Evolutionary conservation across 2,797 vertebrate genomes (phyloP).

Genomic region (Pelodytes ibericus): DNA sequence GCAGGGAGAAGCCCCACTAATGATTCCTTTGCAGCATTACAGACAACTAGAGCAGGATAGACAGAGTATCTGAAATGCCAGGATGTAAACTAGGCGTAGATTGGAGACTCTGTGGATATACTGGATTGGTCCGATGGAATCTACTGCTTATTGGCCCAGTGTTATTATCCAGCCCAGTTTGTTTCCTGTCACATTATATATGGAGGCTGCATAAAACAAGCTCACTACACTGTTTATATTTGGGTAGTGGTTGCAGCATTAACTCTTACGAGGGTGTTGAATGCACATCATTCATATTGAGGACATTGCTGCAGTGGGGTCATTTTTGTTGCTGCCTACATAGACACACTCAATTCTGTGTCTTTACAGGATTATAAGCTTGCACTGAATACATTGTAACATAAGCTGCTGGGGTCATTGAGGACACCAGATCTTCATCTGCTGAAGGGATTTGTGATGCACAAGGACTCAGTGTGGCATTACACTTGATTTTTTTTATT

Average conservation of each 20-base stretch:
- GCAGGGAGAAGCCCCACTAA: constrained; percentile 48
- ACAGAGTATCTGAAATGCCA: background rate
- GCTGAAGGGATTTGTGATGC: background rate
- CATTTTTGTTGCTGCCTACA: background rate
- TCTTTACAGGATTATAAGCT: background rate
- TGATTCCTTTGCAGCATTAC: constrained; percentile 42
- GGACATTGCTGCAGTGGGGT: constrained; percentile 8
- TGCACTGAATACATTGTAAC: background rate
- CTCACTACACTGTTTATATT: background rate
- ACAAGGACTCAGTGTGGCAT: background rate
- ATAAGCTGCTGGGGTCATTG: constrained; percentile 20
- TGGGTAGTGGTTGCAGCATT: background rate
- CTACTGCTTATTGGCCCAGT: constrained; percentile 24
- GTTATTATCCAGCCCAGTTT: background rate
- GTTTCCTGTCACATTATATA: constrained; percentile 27
- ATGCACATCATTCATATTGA: background rate
- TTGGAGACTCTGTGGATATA: constrained; percentile 17
- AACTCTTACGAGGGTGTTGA: background rate
- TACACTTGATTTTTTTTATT: background rate
- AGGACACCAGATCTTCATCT: constrained; percentile 14
- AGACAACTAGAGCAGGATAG: constrained; percentile 28
- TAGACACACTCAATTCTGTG: background rate
- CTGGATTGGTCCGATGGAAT: constrained; percentile 7
- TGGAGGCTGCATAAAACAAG: background rate
- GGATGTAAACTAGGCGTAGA: constrained; percentile 6